A percentile compares a stretch with the other conserved stretches of the same genome.
Conservation (phyloP, 2,797 vertebrate genomes). For the Oophaga sylvatica region DNA sequence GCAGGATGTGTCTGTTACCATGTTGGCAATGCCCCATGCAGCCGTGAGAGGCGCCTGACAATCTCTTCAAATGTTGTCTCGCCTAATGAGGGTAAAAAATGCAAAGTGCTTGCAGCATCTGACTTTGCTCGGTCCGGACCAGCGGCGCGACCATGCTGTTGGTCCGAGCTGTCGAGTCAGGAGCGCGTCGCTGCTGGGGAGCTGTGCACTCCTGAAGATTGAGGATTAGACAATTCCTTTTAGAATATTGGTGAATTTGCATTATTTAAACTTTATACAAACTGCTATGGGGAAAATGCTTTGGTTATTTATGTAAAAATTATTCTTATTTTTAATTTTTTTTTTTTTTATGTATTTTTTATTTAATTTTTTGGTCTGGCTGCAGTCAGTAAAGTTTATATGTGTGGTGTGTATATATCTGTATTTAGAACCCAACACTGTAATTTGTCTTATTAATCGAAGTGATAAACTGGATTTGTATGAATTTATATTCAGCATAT, state of each 20-base stretch:
- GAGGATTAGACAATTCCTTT: too few relatives aligned
- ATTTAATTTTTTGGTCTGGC: not conserved
- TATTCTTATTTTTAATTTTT: not conserved
- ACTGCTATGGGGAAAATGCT: not conserved
- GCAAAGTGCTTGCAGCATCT: too few relatives aligned
- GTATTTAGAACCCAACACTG: not conserved
- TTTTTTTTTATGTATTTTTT: not conserved
- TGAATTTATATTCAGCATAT: constrained; percentile 36
- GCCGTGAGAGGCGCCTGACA: too few relatives aligned
- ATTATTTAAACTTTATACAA: not conserved
- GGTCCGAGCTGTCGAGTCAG: too few relatives aligned
- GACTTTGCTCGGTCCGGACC: too few relatives aligned
- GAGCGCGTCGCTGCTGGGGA: too few relatives aligned
- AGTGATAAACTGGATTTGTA: constrained; percentile 29
- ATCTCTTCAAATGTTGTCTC: too few relatives aligned
- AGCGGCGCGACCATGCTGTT: too few relatives aligned
- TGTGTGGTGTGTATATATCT: not conserved
- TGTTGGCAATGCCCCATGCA: too few relatives aligned
- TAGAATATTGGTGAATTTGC: not conserved
- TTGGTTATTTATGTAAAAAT: not conserved
- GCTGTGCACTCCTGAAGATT: too few relatives aligned
- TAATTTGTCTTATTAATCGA: not conserved
- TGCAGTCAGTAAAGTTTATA: not conserved
- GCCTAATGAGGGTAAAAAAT: too few relatives aligned
- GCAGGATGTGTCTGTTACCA: too few relatives aligned